Evolutionary conservation across 1,140 invertebrate genomes (phyloP), one percentile per base, ranked within the genome.

Genomic region (Galleria mellonella): DNA sequence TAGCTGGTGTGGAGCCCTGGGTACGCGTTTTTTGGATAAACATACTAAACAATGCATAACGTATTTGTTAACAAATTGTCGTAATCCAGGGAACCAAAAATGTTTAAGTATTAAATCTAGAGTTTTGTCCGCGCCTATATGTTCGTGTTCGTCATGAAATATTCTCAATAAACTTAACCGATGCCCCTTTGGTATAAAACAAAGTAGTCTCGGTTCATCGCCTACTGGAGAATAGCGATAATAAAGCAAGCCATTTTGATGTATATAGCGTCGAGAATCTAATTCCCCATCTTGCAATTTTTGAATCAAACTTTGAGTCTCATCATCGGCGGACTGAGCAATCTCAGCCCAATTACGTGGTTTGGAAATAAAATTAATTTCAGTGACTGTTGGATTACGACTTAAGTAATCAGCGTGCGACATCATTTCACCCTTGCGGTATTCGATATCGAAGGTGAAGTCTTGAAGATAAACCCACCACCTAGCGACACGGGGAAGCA

Each of bases 401-500:
- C 73, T 74, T 10, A 78, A 29, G 17, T 52, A 57, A 41, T 73
- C 72, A 8, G 69, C 72, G 38, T 76, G 64, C 0, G 31, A 10
- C 55, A 68, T 50, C 7, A 47, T 6, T 31, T 17, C 12, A 35
- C 69, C 60, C 51, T 56, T 30, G 37, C 77, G 35, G 55, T 87
- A 78, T 27, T 63, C 49, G 10, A 87, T 56, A 6, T 64, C 50
- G 33, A 68, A 77, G 33, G 64, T 11, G 38, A 42, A 74, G 10
- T 73, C 63, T 37, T 82, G 69, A 0, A 77, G 17, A 31, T 60
- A 64, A 4, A 72, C 49, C 62, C 72, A 67, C 72, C 74, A 82
- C 0, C 62, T 27, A 12, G 53, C 59, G 11, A 62, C 58, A 17
- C 64, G 32, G 0, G 64, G 59, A 9, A 54, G 14, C 6, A 81